Evolutionary conservation across 2,797 vertebrate species (phyloP), one percentile per base, ranked within the genome.

Genomic region (Bryconaethiops microstoma): DNA sequence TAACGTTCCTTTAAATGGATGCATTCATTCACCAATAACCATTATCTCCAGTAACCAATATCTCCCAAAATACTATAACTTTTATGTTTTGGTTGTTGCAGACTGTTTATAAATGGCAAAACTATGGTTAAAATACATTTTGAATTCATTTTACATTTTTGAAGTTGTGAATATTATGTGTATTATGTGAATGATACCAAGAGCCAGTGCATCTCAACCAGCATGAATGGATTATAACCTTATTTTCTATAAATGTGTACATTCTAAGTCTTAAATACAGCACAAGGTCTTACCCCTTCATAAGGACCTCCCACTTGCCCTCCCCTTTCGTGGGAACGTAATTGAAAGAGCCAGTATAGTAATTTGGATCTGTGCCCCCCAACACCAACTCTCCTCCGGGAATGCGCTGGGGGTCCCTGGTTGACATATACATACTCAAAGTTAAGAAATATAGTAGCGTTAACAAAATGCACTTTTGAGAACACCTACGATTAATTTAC

Each of bases 321-420:
- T 84, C 89, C 86, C 93, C 95, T 86, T 88, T 96, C 77, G 96
- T 83, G 70, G 90, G 92, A 82, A 97, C 50, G 2, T 99, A 99
- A 86, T 98, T 95, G 86, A 99, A 99, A 19, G 88, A 91, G 2
- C 97, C 98, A 0, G 88, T 96, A 91, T 98, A 97, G 85, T 98
- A 96, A 79, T 96, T 91, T 1, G 97, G 95, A 86, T 99, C 97
- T 0, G 95, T 96, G 82, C 98, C 98, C 0, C 98, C 98, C 0
- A 99, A 92, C 79, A 99, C 93, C 70, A 99, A 90, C 86, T 99
- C 97, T 69, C 98, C 97, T 0, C 97, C 97, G 0, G 95, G 95
- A 14, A 92, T 95, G 79, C 91, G 89, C 68, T 94, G 87, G 55
- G 95, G 85, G 1, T 96, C 93, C 89, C 98, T 99, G 88, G 62